Conservation (phyloP, 1,140 invertebrate genomes). For the Antheraea mylitta region DNA sequence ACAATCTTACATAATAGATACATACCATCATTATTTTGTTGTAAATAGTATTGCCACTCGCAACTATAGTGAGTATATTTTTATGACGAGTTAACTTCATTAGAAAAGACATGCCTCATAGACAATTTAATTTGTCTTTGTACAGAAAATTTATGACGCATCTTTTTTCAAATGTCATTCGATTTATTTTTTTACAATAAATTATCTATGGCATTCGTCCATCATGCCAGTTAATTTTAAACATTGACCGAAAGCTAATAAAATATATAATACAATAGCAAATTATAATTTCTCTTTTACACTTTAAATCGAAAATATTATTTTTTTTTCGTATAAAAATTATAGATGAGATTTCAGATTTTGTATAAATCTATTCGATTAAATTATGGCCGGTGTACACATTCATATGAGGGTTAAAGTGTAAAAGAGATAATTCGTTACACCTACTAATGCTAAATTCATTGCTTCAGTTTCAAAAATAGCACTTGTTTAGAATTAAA, state of each 20-base stretch:
- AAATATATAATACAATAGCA: neutral
- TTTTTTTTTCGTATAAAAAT: no score
- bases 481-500: constrained; percentile 30
- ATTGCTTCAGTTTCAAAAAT: constrained; percentile 46
- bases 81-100: no score
- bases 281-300: neutral
- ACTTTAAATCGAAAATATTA: neutral
- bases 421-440: neutral
- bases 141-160: neutral
- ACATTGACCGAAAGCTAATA: neutral
- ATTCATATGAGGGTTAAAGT: neutral
- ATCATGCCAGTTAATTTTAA: neutral
- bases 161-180: neutral
- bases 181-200: neutral
- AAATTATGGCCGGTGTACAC: no score
- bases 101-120: neutral
- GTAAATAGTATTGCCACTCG: no score
- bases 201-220: neutral
- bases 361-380: no score
- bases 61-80: no score
- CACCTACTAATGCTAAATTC: constrained; percentile 30
- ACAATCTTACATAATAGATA: no score
- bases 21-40: no score
- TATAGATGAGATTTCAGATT: no score
- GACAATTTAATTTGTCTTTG: neutral